Conservation (phyloP, 2,888 invertebrate species). For the Tachystola acroxantha region DNA sequence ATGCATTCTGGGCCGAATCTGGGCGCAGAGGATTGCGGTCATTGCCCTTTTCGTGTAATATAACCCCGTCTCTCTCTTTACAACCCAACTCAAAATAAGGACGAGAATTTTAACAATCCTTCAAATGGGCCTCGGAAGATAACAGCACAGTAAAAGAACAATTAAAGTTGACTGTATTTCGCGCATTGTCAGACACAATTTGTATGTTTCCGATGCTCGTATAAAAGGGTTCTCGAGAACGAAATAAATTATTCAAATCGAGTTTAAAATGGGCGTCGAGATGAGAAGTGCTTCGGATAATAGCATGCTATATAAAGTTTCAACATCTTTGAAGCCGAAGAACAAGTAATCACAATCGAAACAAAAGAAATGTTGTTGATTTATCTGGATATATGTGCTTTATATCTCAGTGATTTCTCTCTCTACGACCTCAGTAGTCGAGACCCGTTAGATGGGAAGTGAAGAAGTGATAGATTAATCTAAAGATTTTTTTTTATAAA, state of each 20-base stretch:
- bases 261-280: conserved; percentile 21
- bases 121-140: conserved; percentile 28
- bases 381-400: too few species aligned
- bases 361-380: conserved; percentile 21
- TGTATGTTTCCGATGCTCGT: conserved; percentile 18
- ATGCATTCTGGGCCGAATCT: conserved; percentile 65
- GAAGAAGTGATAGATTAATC: too few species aligned
- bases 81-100: conserved; percentile 43
- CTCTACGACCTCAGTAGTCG: too few species aligned
- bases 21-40: conserved; percentile 55
- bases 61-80: conserved; percentile 30
- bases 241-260: conserved; percentile 23
- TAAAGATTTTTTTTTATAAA: too few species aligned
- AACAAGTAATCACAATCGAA: conserved; percentile 14
- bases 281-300: conserved; percentile 25
- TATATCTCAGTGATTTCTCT: too few species aligned
- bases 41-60: conserved; percentile 57
- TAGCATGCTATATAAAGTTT: conserved; percentile 27
- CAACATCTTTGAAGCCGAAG: conserved; percentile 19
- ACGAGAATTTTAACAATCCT: conserved; percentile 42
- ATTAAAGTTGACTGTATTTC: conserved; percentile 32
- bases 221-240: conserved; percentile 15
- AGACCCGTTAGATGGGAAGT: too few species aligned
- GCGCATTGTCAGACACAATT: conserved; percentile 26
- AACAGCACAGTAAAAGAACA: conserved; percentile 20